phyloP scores from a whole-genome alignment of 2,797 vertebrate genomes.

The Sebastes baramenuke region DNA sequence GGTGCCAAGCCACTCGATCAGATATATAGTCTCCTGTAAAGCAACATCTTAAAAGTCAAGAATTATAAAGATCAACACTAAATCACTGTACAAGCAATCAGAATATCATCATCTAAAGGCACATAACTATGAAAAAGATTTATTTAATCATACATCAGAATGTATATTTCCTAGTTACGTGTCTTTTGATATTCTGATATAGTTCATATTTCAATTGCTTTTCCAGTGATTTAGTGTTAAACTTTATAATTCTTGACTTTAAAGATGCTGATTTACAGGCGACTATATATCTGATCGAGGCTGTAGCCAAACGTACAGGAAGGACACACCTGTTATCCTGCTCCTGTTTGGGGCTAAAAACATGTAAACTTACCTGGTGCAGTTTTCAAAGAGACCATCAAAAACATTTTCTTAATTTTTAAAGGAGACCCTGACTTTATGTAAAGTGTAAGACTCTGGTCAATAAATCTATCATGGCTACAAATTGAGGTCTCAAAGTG shows the following conservation, averaged over 20 bases:
- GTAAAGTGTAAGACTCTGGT: background rate
- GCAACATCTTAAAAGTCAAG: no score
- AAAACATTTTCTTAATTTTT: background rate
- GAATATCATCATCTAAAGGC: no score
- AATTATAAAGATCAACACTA: background rate
- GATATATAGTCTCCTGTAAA: background rate
- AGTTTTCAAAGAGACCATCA: background rate
- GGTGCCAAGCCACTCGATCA: background rate
- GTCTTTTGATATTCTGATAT: no score
- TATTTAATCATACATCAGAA: rapidly evolving
- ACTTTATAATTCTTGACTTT: no score
- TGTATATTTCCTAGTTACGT: no score
- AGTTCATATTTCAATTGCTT: no score
- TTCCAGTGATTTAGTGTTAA: no score
- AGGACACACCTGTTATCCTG: background rate
- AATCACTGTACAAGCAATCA: background rate
- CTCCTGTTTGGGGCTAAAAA: background rate
- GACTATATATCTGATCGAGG: background rate
- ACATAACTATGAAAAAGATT: no score
- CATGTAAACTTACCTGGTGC: background rate
- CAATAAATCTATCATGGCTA: conserved; percentile 27
- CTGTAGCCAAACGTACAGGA: background rate
- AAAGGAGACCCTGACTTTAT: background rate
- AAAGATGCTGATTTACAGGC: no score
- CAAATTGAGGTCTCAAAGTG: background rate